Conservation (phyloP, 2,888 invertebrate species). For the Nomada fucata region DNA sequence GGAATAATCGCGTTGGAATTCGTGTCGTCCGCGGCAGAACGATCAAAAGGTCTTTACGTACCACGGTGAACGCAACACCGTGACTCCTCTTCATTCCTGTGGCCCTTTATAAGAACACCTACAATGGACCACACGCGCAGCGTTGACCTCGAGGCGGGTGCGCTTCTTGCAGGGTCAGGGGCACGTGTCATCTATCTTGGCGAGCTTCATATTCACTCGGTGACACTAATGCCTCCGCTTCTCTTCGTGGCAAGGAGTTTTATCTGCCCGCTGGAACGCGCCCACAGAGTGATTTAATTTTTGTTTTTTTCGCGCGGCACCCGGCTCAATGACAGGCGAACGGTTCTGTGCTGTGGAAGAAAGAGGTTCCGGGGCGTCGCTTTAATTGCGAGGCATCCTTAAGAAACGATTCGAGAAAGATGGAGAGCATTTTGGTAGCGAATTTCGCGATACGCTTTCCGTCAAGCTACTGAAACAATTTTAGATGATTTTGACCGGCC, state of each 20-base stretch:
- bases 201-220: conserved; percentile 77
- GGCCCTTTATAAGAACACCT: conserved; percentile 57
- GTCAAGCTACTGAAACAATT: too few species aligned
- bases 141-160: conserved; percentile 68
- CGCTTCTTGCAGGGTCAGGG: conserved; percentile 71
- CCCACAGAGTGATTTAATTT: not conserved
- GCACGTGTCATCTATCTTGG: conserved; percentile 79
- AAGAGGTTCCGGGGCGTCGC: not conserved
- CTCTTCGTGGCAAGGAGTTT: conserved; percentile 58
- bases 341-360: not conserved
- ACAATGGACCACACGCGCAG: conserved; percentile 78
- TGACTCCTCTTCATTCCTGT: conserved; percentile 63
- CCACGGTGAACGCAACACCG: conserved; percentile 63
- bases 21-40: conserved; percentile 61
- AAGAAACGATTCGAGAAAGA: not conserved
- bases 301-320: not conserved
- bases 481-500: too few species aligned
- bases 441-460: too few species aligned
- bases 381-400: not conserved
- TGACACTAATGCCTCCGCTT: conserved; percentile 77
- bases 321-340: conserved; percentile 49
- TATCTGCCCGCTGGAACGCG: conserved; percentile 57
- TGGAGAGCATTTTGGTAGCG: not conserved
- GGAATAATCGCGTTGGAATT: conserved; percentile 57
- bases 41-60: conserved; percentile 71